Evolutionary conservation across 2,113 vertebrate species (phyloP).

Genomic region (Cricetomys ansorgei): DNA sequence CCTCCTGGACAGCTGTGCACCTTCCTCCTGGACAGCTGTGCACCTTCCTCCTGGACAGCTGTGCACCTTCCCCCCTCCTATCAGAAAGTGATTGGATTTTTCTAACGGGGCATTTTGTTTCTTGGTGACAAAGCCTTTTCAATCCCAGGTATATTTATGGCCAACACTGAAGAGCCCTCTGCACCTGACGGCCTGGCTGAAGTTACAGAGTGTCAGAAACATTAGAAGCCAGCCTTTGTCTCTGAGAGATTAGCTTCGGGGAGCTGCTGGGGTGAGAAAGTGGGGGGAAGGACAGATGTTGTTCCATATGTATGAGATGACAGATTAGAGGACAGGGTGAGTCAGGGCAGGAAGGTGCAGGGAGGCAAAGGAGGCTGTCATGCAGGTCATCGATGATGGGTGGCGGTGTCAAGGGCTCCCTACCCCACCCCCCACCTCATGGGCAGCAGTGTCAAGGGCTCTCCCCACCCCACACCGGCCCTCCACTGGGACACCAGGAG

Average conservation of each 20-base stretch:
- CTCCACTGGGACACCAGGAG: not conserved
- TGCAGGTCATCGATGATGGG: not conserved
- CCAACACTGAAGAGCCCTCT: slow-evolving; percentile 8
- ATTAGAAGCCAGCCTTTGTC: not conserved
- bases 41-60: slow-evolving; percentile 24
- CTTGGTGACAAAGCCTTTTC: slow-evolving; percentile 71
- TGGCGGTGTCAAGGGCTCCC: not conserved
- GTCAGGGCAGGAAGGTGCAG: slow-evolving; percentile 32
- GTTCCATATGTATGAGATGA: slow-evolving; percentile 83
- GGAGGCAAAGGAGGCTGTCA: not conserved
- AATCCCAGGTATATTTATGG: slow-evolving; percentile 64
- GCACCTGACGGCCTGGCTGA: not conserved
- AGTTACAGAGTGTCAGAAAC: slow-evolving; percentile 27
- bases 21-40: too few species aligned
- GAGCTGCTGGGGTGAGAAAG: not conserved
- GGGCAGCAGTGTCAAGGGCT: not conserved
- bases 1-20: too few species aligned
- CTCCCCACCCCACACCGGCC: too few species aligned
- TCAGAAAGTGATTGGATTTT: slow-evolving; percentile 40
- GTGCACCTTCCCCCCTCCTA: not conserved
- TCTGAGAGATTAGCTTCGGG: slow-evolving; percentile 47
- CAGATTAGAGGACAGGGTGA: slow-evolving; percentile 69
- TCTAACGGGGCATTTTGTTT: slow-evolving; percentile 61
- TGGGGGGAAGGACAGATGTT: slow-evolving; percentile 73
- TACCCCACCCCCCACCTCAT: too few species aligned